A percentile compares a stretch with the other conserved stretches of the same genome.
phyloP scores from a whole-genome alignment of 2,888 invertebrate genomes.

The Omphaloscelis lunosa region DNA sequence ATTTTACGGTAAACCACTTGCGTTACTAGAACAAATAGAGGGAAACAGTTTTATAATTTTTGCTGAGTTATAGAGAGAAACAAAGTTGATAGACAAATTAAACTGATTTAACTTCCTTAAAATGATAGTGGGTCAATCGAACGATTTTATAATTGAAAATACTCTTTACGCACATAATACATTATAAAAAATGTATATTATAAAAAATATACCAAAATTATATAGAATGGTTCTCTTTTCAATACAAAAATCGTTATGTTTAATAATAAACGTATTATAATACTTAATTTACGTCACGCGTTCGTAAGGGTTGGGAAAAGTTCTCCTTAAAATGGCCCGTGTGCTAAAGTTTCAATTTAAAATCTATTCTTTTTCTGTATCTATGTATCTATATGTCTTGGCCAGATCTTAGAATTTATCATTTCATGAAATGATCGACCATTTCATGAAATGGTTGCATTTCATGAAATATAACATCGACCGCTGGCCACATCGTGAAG shows the following conservation, averaged over 20 bases:
- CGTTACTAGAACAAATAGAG: constrained; percentile 1
- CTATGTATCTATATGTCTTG: no score
- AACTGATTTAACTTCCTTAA: background rate
- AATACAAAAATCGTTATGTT: background rate
- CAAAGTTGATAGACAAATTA: constrained; percentile 12
- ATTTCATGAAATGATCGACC: no score
- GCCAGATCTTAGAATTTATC: no score
- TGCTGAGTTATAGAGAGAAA: background rate
- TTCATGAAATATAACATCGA: no score
- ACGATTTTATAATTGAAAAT: background rate
- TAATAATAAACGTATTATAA: no score
- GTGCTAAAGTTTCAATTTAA: background rate
- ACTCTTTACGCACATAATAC: background rate
- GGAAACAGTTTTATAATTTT: background rate
- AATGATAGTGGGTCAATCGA: background rate
- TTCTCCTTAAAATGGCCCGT: background rate
- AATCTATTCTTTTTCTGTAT: no score
- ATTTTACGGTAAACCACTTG: constrained; percentile 20
- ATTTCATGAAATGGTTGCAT: no score
- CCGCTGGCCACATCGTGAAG: no score
- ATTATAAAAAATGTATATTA: background rate
- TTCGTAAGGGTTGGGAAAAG: background rate
- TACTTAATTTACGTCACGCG: background rate
- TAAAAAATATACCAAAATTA: background rate
- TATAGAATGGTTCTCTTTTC: background rate